These are phyloP conservation scores for Danio choprae DNA, from an alignment of 2,797 vertebrate genomes.

Conservation along the genomic window DNA sequence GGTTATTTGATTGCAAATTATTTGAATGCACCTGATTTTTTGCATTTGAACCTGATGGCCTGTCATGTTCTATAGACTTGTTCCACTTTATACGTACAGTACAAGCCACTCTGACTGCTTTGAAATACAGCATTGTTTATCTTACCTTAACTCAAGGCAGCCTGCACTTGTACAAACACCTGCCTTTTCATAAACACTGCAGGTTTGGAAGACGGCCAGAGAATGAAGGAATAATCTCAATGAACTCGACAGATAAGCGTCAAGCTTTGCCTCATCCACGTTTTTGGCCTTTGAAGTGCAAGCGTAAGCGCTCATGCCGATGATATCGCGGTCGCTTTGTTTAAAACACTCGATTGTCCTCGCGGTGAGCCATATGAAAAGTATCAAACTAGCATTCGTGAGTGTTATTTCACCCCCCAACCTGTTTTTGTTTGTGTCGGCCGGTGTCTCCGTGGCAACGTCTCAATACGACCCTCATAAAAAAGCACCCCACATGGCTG, in stretches of 20 bases:
- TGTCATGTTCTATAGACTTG: background rate
- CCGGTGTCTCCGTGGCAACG: conserved; percentile 75
- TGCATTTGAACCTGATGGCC: background rate
- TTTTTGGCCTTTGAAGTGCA: conserved; percentile 23
- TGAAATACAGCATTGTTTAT: conserved; percentile 11
- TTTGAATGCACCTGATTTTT: background rate
- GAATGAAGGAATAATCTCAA: conserved; percentile 26
- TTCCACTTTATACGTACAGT: background rate
- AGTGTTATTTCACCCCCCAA: conserved; percentile 47
- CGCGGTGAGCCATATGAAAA: conserved; percentile 74
- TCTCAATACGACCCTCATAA: conserved; percentile 71
- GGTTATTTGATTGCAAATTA: too few relatives aligned
- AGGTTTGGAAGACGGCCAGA: conserved; percentile 4
- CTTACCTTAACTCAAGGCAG: conserved; percentile 12
- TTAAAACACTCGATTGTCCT: conserved; percentile 64
- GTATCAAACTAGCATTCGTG: conserved; percentile 53
- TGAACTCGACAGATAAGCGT: conserved; percentile 37
- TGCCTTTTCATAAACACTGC: conserved; percentile 15
- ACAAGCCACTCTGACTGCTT: background rate
- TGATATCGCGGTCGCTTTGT: conserved; percentile 64
- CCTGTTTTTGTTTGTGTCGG: conserved; percentile 78
- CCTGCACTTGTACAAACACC: conserved; percentile 44
- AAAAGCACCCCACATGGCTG: conserved; percentile 81
- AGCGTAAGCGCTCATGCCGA: conserved; percentile 38
- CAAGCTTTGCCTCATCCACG: conserved; percentile 25